phyloP scores from a whole-genome alignment of 2,888 invertebrate genomes.

The Helleia helle region DNA sequence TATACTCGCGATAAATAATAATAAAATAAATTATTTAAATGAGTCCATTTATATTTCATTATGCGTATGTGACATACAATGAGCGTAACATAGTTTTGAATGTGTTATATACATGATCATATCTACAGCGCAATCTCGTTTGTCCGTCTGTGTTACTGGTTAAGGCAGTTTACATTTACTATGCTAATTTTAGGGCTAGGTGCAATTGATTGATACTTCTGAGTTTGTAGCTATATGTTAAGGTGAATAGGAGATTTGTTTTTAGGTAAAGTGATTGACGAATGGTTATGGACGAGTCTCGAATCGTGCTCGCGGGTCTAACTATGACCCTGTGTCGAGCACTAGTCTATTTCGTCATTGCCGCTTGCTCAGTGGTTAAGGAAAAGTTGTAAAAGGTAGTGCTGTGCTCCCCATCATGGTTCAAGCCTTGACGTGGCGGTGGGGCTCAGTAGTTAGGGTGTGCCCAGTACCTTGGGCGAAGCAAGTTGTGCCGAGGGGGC shows the following conservation, averaged over 20 bases:
- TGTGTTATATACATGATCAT: constrained; percentile 12
- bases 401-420: no score
- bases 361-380: no score
- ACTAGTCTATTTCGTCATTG: no score
- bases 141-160: constrained; percentile 8
- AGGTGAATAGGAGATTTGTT: not conserved
- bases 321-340: no score
- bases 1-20: constrained; percentile 2
- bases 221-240: not conserved
- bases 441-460: no score
- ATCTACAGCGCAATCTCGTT: constrained; percentile 4
- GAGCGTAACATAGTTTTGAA: constrained; percentile 1
- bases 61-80: not conserved
- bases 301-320: no score
- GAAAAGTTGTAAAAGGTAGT: no score
- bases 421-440: no score
- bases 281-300: no score
- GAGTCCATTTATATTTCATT: not conserved
- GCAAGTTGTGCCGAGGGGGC: no score
- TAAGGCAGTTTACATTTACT: constrained; percentile 12
- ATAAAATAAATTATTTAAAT: constrained; percentile 5
- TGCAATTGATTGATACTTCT: constrained; percentile 8
- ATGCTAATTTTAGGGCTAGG: constrained; percentile 12
- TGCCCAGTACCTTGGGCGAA: no score
- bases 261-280: no score